Conservation (phyloP, 2,888 invertebrate genomes). For the Lutraria lutraria region DNA sequence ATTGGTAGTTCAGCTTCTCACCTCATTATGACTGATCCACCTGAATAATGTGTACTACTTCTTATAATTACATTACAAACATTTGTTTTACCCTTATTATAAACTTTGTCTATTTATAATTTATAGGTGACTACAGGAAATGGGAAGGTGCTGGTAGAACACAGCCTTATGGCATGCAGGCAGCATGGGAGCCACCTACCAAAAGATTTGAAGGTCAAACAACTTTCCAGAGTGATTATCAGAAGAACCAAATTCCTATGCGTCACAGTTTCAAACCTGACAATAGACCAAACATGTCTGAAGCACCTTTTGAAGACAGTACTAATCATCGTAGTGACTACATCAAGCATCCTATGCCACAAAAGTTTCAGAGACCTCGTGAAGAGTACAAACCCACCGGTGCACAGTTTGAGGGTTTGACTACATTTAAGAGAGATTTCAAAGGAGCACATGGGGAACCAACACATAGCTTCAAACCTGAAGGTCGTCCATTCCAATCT, state of each 20-base stretch:
- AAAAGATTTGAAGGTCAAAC: constrained; percentile 84
- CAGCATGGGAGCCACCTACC: constrained; percentile 81
- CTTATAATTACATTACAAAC: too few species aligned
- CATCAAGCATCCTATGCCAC: constrained; percentile 83
- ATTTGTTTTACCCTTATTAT: too few species aligned
- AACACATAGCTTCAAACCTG: constrained; percentile 84
- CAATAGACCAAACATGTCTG: constrained; percentile 80
- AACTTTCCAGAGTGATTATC: constrained; percentile 85
- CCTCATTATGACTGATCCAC: too few species aligned
- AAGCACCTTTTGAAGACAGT: constrained; percentile 83
- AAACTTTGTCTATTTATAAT: not conserved
- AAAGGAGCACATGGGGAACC: constrained; percentile 75
- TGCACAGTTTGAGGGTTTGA: constrained; percentile 83
- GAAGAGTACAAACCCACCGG: constrained; percentile 80
- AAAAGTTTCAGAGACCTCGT: constrained; percentile 76
- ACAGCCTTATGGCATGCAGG: constrained; percentile 70
- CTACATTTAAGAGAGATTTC: constrained; percentile 84
- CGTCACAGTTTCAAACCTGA: constrained; percentile 83
- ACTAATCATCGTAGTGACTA: constrained; percentile 85
- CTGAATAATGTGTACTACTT: too few species aligned
- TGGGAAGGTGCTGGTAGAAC: constrained; percentile 80
- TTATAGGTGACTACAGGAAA: constrained; percentile 83
- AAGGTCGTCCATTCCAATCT: constrained; percentile 82
- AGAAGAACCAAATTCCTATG: constrained; percentile 77
- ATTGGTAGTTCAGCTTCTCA: too few species aligned